A percentile compares a stretch with the other conserved stretches of the same genome.
phyloP scores from a whole-genome alignment of 2,797 vertebrate species.

The Graptemys geographica region DNA sequence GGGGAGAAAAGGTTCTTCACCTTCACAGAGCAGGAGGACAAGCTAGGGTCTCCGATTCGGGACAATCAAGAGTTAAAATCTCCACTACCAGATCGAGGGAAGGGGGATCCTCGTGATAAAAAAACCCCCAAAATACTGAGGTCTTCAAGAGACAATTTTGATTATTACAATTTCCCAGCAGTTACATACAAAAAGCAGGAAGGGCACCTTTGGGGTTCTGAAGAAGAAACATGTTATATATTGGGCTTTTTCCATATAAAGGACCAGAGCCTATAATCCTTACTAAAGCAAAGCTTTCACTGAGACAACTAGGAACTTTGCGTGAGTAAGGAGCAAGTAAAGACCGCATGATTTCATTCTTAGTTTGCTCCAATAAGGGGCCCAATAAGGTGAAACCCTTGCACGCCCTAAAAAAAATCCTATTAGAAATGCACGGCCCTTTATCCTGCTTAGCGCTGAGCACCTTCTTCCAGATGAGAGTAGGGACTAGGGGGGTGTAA shows the following conservation, averaged over 20 bases:
- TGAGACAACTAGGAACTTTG: neutral
- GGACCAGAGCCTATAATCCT: neutral
- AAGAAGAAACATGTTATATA: neutral
- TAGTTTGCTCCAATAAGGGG: neutral
- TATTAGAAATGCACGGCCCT: neutral
- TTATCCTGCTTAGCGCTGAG: neutral
- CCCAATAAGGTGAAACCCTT: too few species aligned
- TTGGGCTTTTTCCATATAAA: neutral
- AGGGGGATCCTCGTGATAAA: neutral
- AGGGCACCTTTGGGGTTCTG: neutral
- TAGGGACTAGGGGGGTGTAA: too few species aligned
- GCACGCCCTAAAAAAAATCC: neutral
- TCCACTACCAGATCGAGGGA: neutral
- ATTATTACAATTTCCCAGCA: neutral
- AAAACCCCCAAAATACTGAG: neutral
- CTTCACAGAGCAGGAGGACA: fast-evolving
- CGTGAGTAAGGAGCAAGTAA: too few species aligned
- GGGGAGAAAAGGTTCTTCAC: neutral
- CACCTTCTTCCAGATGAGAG: neutral
- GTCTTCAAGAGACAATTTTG: neutral
- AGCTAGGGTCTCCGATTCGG: neutral
- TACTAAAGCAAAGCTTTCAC: neutral
- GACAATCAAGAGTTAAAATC: neutral
- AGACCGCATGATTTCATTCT: neutral
- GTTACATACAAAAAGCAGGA: neutral